Conservation (phyloP, 2,113 vertebrate species). For the Pachypanchax playfairii region DNA sequence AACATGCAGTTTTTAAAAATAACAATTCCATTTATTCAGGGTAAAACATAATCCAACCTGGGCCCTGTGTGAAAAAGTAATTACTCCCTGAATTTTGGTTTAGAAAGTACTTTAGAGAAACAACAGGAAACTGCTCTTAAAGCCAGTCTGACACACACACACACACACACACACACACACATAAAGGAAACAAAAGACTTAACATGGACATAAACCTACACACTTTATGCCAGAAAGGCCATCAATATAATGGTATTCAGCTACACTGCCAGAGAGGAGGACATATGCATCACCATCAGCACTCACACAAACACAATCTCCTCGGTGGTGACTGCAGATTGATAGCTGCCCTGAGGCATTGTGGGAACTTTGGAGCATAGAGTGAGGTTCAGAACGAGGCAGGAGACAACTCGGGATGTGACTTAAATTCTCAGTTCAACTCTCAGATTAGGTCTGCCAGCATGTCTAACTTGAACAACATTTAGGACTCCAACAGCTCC, state of each 20-base stretch:
- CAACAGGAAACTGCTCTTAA: neutral
- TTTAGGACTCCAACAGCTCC: neutral
- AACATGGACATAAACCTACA: neutral
- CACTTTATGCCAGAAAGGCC: neutral
- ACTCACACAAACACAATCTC: constrained; percentile 11
- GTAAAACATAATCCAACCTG: too few relatives aligned
- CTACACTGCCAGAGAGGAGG: constrained; percentile 25
- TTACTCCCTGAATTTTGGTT: too few relatives aligned
- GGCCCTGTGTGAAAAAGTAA: too few relatives aligned
- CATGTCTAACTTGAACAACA: neutral
- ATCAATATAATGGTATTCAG: neutral
- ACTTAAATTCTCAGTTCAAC: constrained; percentile 4
- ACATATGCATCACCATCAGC: constrained; percentile 23
- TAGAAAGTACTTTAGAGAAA: constrained; percentile 1
- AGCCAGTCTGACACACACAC: neutral
- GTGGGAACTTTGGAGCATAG: constrained; percentile 28
- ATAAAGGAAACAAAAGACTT: neutral
- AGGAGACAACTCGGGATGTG: neutral
- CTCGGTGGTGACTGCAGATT: neutral
- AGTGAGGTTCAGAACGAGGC: neutral
- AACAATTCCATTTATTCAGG: too few relatives aligned
- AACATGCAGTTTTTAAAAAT: too few relatives aligned
- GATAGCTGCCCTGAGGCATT: constrained; percentile 15
- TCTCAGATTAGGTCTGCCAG: constrained; percentile 6
- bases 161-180: neutral